Evolutionary conservation across 2,113 vertebrate species (phyloP), one percentile per base, ranked within the genome.

Genomic region (Salvelinus sp.): DNA sequence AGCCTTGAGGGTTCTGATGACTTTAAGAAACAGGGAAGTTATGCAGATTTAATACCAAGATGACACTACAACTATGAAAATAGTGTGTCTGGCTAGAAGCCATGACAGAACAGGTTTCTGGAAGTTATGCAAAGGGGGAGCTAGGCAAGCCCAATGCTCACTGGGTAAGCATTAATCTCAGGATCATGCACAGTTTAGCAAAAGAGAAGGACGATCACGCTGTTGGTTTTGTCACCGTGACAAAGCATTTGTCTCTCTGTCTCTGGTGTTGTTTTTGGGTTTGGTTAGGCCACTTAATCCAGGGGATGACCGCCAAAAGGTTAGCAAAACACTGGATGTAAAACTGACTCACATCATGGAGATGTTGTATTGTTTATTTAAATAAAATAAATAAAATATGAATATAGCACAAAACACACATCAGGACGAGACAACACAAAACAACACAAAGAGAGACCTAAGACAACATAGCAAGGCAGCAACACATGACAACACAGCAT

Each of bases 11-110:
- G 82, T 76, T 69, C 75, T 3, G 0, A 48, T 82, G 75, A 77
- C 80, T 88, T 77, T 80, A 60, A 83, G 83, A 70, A 84, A 58
- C 76, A 73, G 77, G 77, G 79, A 84, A 83, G 80, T 47, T 65
- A 78, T 80, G 81, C 70, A 70, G 85, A 78, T 66, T 76, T 74
- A 75, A 79, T 79, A 68, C 0, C 0, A 0, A 70, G 76, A 81
- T 79, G 87, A 80, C 74, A 70, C 47, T 18, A 57, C 16, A 82
- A 70, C 47, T 64, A 83, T 84, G 87, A 81, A 90, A 86, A 80
- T 83, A 83, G 69, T 25, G 10, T 14, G 28, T 22, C 7, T 27
- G 70, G 70, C 23, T 57, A 28, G 9, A 7, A 14, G 23, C 50
- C 50, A 58, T 33, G 70, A 69, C 1, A 28, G 66, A 47, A 47